Percentiles rank a stretch among this genome's conserved stretches.
phyloP scores from a whole-genome alignment of 2,888 invertebrate genomes.

The Sarcophaga caerulescens region DNA sequence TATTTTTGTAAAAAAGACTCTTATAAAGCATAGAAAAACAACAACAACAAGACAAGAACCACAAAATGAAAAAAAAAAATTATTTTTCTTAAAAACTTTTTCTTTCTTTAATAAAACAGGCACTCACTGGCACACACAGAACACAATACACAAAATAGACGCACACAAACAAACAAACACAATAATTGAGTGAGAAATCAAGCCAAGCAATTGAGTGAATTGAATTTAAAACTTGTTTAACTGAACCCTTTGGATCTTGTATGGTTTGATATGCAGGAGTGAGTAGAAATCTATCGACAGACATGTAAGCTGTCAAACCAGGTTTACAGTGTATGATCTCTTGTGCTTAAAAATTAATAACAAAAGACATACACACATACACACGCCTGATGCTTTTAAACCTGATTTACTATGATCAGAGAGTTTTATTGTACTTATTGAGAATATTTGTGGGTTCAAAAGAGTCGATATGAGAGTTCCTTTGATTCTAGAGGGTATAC shows the following conservation, averaged over 20 bases:
- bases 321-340: slow-evolving; percentile 9
- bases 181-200: slow-evolving; percentile 37
- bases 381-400: background rate
- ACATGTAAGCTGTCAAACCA: slow-evolving; percentile 3
- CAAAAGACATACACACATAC: too few relatives aligned
- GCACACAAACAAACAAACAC: background rate
- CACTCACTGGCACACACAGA: background rate
- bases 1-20: background rate
- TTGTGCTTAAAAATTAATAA: too few relatives aligned
- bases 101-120: slow-evolving; percentile 44
- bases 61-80: background rate
- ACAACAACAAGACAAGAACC: slow-evolving; percentile 4
- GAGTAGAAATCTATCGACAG: too few relatives aligned
- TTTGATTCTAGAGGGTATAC: slow-evolving; percentile 44
- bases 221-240: background rate
- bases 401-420: slow-evolving; percentile 32
- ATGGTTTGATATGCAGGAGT: background rate
- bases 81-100: slow-evolving; percentile 55
- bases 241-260: background rate
- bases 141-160: background rate
- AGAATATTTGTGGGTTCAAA: background rate
- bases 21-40: background rate
- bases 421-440: background rate
- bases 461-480: background rate
- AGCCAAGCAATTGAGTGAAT: slow-evolving; percentile 38